Evolutionary conservation across 1,140 invertebrate species (phyloP), one percentile per base, ranked within the genome.

Genomic region (Drosophila novamexicana): DNA sequence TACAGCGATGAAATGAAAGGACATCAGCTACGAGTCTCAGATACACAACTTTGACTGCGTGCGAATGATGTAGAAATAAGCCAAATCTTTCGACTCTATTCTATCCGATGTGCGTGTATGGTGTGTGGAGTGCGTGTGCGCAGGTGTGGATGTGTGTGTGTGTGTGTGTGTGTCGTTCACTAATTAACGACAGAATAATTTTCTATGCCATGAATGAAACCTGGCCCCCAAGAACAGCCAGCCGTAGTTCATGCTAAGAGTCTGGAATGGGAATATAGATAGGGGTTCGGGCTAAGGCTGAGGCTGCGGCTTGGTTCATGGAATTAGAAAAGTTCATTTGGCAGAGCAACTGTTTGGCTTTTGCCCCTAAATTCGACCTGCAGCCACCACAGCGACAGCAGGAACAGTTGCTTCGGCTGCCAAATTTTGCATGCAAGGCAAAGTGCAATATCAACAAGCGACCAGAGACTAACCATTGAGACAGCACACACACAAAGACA

Each of bases 101-200:
- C 22, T 29, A 3, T 29, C 4, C 22, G 22, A 37, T 16, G 16
- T 47, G 45, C 3, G n/a, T 39, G 16, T 66, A 12, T 22, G 16
- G 32, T 52, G 14, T 22, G 50, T 54, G 66, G 16, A 44, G 68
- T 59, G 47, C 68, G 45, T 59, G 34, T 47, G 50, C 40, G 9
- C 37, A 34, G 39, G 53, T 36, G 40, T 37, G 47, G 22, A 22
- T 29, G 0, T 2, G 2, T 47, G 34, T 68, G 42, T 58, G 34
- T 68, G 42, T 58, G 63, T 50, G 61, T 74, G 57, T 71, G 62
- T 74, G 88, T 88, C 56, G 56, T 62, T 59, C 80, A 84, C 84
- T 89, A 88, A 88, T 88, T 88, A 88, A 88, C 84, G 83, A 89
- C 83, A 74, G 80, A 89, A 89, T 88, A 88, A 88, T 88, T 88